Percentiles rank a stretch among this genome's conserved stretches.
These are phyloP conservation scores for Nothoprocta perdicaria DNA, from an alignment of 2,113 vertebrate species.

Conservation along the genomic window DNA sequence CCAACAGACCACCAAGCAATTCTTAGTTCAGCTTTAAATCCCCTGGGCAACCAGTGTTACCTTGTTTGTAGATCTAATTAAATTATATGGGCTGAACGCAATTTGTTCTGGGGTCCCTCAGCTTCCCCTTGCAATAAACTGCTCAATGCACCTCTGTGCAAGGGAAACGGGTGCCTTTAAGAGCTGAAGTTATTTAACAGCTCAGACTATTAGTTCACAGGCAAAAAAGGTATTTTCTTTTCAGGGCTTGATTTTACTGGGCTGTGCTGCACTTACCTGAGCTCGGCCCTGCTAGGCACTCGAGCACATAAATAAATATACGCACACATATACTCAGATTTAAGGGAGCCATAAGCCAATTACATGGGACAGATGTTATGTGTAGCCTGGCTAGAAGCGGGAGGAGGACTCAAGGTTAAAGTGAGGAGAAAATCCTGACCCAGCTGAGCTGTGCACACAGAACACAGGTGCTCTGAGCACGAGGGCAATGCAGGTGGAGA, in stretches of 20 bases:
- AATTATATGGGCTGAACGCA: conserved; percentile 71
- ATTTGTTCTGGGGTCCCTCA: conserved; percentile 73
- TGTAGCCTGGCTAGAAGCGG: neutral
- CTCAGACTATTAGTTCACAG: conserved; percentile 68
- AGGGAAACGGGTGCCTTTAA: conserved; percentile 58
- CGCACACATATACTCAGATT: neutral
- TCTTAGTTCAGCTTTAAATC: conserved; percentile 53
- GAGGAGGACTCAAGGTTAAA: neutral
- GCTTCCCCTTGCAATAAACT: conserved; percentile 69
- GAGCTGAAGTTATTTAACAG: conserved; percentile 66
- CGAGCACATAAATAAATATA: fast-evolving
- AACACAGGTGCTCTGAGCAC: fast-evolving
- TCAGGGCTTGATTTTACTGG: conserved; percentile 55
- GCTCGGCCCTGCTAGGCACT: neutral
- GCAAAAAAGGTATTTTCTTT: conserved; percentile 54
- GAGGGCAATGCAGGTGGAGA: neutral
- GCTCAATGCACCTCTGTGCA: conserved; percentile 66
- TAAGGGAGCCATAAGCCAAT: neutral
- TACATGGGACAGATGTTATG: neutral
- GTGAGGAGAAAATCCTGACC: neutral
- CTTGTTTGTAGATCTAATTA: conserved; percentile 76
- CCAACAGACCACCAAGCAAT: conserved; percentile 62
- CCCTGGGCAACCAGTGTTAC: conserved; percentile 74
- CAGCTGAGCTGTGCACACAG: too few species aligned
- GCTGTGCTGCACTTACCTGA: conserved; percentile 10